Evolutionary conservation across 1,140 invertebrate genomes (phyloP).

Genomic region (Penaeus japonicus): DNA sequence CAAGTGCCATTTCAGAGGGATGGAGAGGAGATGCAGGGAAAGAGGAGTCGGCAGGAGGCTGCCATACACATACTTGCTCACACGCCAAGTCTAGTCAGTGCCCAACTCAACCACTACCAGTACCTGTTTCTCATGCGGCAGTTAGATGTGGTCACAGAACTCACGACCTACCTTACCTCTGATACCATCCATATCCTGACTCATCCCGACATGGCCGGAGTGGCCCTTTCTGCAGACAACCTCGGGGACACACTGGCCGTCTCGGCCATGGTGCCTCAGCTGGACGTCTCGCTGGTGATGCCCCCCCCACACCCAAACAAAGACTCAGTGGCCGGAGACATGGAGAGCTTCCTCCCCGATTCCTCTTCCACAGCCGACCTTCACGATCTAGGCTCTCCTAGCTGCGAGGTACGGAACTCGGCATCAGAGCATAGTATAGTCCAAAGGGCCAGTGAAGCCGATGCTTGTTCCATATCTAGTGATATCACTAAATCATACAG

Average conservation of each 20-base stretch:
- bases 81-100: conserved; percentile 78
- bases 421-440: conserved; percentile 53
- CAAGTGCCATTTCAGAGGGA: no score
- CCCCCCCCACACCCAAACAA: conserved; percentile 74
- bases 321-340: conserved; percentile 75
- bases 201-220: conserved; percentile 35
- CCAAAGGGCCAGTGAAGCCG: conserved; percentile 23
- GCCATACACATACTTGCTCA: conserved; percentile 72
- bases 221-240: conserved; percentile 25
- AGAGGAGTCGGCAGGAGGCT: conserved; percentile 38
- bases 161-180: conserved; percentile 79
- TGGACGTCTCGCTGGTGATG: conserved; percentile 88
- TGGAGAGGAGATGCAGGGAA: background rate
- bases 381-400: conserved; percentile 45
- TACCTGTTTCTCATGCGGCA: conserved; percentile 86
- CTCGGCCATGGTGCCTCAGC: conserved; percentile 62
- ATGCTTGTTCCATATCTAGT: conserved; percentile 31
- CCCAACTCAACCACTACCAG: conserved; percentile 93
- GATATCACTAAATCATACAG: conserved; percentile 60
- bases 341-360: conserved; percentile 60
- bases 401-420: conserved; percentile 53
- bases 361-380: conserved; percentile 59
- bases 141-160: conserved; percentile 80
- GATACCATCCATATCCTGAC: conserved; percentile 76
- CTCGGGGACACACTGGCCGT: conserved; percentile 47